Conservation (phyloP, 2,113 vertebrate genomes). For the Siniperca knerii region DNA sequence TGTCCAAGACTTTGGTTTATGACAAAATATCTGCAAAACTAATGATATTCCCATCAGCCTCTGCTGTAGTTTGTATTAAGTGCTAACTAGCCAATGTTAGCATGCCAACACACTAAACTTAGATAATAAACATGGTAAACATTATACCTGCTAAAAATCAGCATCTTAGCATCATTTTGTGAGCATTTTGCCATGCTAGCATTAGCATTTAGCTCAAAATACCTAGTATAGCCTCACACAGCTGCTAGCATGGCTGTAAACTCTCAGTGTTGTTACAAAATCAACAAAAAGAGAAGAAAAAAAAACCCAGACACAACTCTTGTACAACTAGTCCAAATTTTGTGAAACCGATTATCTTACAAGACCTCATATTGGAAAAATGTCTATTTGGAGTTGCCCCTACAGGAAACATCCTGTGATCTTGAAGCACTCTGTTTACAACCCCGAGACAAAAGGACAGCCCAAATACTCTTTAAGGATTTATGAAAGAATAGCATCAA, state of each 20-base stretch:
- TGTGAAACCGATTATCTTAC: not conserved
- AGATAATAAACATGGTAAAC: not conserved
- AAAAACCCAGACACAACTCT: not conserved
- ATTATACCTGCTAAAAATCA: not conserved
- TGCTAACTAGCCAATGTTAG: not conserved
- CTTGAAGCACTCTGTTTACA: slow-evolving; percentile 27
- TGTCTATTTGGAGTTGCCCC: not conserved
- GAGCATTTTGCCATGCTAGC: not conserved
- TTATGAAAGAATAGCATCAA: slow-evolving; percentile 51
- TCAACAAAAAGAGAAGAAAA: too few species aligned
- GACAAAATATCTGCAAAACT: not conserved
- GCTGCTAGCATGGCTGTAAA: not conserved
- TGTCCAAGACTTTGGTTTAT: not conserved
- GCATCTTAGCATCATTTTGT: not conserved
- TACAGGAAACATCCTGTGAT: slow-evolving; percentile 22
- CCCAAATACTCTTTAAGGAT: slow-evolving; percentile 19
- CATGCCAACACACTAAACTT: not conserved
- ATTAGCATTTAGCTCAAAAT: not conserved
- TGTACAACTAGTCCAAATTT: not conserved
- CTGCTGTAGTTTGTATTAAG: too few species aligned
- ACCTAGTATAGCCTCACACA: not conserved
- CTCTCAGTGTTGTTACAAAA: not conserved
- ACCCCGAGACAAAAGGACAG: slow-evolving; percentile 22
- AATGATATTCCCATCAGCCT: not conserved
- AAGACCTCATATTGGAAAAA: not conserved